Conservation (phyloP, 2,888 invertebrate species). For the Dione vanillae region DNA sequence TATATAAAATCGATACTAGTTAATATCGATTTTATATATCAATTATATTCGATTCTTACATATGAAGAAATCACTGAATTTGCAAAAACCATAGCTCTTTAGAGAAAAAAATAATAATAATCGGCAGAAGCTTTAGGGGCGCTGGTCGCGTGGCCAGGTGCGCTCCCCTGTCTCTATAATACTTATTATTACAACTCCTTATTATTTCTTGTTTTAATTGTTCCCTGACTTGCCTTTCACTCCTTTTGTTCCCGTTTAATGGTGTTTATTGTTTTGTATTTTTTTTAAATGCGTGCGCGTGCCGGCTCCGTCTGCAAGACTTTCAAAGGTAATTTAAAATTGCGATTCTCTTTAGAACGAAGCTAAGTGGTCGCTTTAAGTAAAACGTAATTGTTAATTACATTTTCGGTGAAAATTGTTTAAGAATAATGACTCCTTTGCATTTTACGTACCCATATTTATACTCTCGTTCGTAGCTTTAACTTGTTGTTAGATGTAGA, state of each 20-base stretch:
- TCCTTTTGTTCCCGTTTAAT: conserved; percentile 82
- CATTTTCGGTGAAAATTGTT: conserved; percentile 38
- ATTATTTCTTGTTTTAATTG: conserved; percentile 84
- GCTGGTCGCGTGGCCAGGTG: conserved; percentile 74
- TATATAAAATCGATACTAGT: neutral
- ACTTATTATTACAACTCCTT: conserved; percentile 83
- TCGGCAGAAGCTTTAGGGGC: conserved; percentile 58
- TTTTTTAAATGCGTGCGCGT: conserved; percentile 75
- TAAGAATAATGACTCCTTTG: conserved; percentile 41
- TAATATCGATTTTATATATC: neutral
- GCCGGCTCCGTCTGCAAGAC: conserved; percentile 74
- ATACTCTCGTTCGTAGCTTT: conserved; percentile 25
- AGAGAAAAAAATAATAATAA: conserved; percentile 41
- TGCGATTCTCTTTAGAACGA: conserved; percentile 48
- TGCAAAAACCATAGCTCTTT: conserved; percentile 26
- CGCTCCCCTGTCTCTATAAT: conserved; percentile 71
- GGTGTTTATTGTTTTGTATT: conserved; percentile 79
- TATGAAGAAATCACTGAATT: conserved; percentile 14
- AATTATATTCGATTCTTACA: neutral
- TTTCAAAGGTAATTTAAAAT: conserved; percentile 56
- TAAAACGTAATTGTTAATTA: conserved; percentile 44
- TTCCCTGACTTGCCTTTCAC: conserved; percentile 81
- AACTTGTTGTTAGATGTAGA: conserved; percentile 16
- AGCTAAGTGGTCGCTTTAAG: conserved; percentile 43
- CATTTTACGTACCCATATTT: conserved; percentile 27